Conservation (phyloP, 2,113 vertebrate genomes). For the Zosterops japonicus region DNA sequence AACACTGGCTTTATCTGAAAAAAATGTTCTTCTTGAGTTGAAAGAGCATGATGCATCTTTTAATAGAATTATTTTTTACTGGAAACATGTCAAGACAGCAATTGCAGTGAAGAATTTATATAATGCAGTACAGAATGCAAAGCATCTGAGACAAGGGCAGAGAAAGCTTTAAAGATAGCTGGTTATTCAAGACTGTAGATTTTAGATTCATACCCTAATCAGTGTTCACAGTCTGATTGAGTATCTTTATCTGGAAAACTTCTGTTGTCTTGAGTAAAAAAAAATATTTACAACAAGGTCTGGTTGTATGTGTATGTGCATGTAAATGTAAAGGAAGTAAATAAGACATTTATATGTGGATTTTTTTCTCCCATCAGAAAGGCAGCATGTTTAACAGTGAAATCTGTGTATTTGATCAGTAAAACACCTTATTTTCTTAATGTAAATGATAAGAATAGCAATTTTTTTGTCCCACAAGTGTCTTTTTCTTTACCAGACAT, state of each 20-base stretch:
- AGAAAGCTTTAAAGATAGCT: background rate
- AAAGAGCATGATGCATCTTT: background rate
- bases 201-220: background rate
- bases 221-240: background rate
- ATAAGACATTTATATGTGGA: background rate
- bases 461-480: background rate
- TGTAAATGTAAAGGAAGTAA: background rate
- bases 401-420: background rate
- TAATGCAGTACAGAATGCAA: background rate
- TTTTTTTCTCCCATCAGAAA: background rate
- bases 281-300: background rate
- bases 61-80: slow-evolving; percentile 22
- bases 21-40: background rate
- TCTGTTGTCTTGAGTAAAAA: background rate
- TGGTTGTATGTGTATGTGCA: background rate
- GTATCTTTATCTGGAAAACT: background rate
- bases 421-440: background rate
- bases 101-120: background rate
- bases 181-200: background rate
- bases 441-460: background rate
- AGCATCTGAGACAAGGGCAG: background rate
- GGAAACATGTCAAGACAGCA: background rate
- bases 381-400: background rate
- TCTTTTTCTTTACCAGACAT: background rate
- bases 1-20: background rate